phyloP scores from a whole-genome alignment of 2,888 invertebrate species.

The Cryptocheilus praepositus region DNA sequence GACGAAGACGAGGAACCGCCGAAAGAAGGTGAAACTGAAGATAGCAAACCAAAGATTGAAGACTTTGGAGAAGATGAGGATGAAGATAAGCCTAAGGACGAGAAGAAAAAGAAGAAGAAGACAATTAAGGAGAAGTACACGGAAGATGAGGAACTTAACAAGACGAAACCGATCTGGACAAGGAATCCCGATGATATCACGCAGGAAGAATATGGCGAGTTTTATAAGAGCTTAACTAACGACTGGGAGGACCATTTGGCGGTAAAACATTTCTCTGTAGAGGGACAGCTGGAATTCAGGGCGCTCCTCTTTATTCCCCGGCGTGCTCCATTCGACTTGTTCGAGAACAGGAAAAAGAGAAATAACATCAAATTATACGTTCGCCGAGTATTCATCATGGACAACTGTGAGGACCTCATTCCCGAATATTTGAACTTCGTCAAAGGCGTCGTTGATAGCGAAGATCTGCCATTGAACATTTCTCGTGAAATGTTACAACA shows the following conservation, averaged over 20 bases:
- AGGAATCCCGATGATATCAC: slow-evolving; percentile 97
- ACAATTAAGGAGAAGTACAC: slow-evolving; percentile 98
- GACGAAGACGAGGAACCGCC: slow-evolving; percentile 85
- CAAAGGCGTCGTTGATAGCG: slow-evolving; percentile 98
- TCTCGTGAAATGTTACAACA: slow-evolving; percentile 99
- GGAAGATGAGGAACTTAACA: slow-evolving; percentile 98
- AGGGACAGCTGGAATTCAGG: slow-evolving; percentile 95
- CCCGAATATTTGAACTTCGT: slow-evolving; percentile 98
- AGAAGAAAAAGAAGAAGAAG: slow-evolving; percentile 94
- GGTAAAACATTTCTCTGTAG: slow-evolving; percentile 95
- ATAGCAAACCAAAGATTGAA: slow-evolving; percentile 83
- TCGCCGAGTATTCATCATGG: slow-evolving; percentile 99
- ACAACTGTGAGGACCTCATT: slow-evolving; percentile 99
- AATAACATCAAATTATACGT: slow-evolving; percentile 99
- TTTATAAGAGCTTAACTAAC: slow-evolving; percentile 97
- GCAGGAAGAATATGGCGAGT: slow-evolving; percentile 97
- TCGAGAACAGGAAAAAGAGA: slow-evolving; percentile 98
- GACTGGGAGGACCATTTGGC: slow-evolving; percentile 99
- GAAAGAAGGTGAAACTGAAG: slow-evolving; percentile 83
- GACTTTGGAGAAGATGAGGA: slow-evolving; percentile 83
- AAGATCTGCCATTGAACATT: slow-evolving; percentile 98
- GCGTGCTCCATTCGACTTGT: slow-evolving; percentile 96
- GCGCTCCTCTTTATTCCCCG: slow-evolving; percentile 94
- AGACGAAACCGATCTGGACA: slow-evolving; percentile 98
- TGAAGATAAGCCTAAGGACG: slow-evolving; percentile 85